Base-by-base conservation (phyloP, 2,113 vertebrate genomes). In the Macrotus californicus region DNA sequence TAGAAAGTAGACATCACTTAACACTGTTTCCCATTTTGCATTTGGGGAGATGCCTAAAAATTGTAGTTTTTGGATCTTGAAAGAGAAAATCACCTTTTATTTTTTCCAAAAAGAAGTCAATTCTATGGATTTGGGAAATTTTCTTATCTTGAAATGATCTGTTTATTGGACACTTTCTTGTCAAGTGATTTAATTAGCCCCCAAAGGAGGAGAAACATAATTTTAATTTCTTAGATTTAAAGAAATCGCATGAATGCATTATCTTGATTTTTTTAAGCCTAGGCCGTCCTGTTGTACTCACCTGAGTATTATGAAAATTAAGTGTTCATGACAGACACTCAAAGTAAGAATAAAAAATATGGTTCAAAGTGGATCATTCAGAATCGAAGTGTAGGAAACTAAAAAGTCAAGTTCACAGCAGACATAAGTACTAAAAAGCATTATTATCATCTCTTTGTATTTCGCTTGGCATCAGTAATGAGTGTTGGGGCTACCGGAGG, bases 221-320 rank as follows among this genome's bases (percentile, higher is more conserved):
- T 75, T 95, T 93, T n/a, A 64, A 81, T 89, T 64, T 77, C 29
- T 52, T 87, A 86, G 13, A 4, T 34, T 93, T 82, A 48, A 94
- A 5, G 22, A 64, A 91, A 1, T 77, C 31, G 69, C 3, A n/a
- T 64, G 9, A 86, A 88, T 72, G 2, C 9, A 83, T 21, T 67
- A n/a, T 41, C 3, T 7, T 61, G 61, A 76, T 10, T 15, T 89
- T 83, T 89, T 82, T 41, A 41, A 81, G 18, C 0, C 0, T 24
- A 2, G 0, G 1, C 29, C 83, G 26, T 1, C 12, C 41, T 83
- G 5, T 22, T 18, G 13, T 91, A 2, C 1, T 94, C 36, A 64
- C 7, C 6, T 50, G 26, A 31, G 2, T 69, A 34, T 50, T 12
- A 64, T 10, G 29, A 11, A 88, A 59, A n/a, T 86, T 87, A 80